phyloP scores from a whole-genome alignment of 30 jellyfish, hydroid and myxozoan species.

The Chrysaora quinquecirrha region DNA sequence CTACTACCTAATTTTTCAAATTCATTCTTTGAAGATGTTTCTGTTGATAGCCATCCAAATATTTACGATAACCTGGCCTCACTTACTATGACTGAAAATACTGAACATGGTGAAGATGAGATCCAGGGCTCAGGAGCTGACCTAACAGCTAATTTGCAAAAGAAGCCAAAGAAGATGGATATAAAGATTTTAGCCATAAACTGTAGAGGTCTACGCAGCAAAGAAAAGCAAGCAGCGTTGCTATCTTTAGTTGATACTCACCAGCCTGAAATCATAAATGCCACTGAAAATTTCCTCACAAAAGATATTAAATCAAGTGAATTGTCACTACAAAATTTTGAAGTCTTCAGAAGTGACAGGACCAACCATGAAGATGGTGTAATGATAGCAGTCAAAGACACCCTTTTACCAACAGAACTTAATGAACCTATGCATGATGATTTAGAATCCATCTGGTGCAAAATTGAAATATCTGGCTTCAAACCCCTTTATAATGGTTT shows the following conservation, averaged over 20 bases:
- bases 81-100: neutral
- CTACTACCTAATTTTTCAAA: neutral
- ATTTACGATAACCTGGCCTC: neutral
- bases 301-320: conserved; percentile 22
- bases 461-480: conserved; percentile 29
- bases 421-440: conserved; percentile 22
- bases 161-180: too few relatives aligned
- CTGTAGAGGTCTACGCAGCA: neutral
- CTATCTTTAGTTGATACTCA: neutral
- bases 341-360: conserved; percentile 21
- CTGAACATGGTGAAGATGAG: neutral
- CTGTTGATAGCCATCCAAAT: neutral
- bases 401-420: conserved; percentile 19
- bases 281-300: neutral
- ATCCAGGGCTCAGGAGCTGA: neutral
- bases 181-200: neutral
- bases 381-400: conserved; percentile 22
- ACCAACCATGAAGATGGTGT: conserved; percentile 34
- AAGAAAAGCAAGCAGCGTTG: neutral
- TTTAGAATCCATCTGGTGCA: conserved; percentile 33
- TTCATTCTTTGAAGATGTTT: neutral
- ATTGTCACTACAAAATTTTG: conserved; percentile 24
- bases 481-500: conserved; percentile 23
- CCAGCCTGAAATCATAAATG: neutral
- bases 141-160: too few relatives aligned